These are phyloP conservation scores for Siderastrea radians DNA, from an alignment of 92 coral and sea anemone genomes.

Conservation along the genomic window DNA sequence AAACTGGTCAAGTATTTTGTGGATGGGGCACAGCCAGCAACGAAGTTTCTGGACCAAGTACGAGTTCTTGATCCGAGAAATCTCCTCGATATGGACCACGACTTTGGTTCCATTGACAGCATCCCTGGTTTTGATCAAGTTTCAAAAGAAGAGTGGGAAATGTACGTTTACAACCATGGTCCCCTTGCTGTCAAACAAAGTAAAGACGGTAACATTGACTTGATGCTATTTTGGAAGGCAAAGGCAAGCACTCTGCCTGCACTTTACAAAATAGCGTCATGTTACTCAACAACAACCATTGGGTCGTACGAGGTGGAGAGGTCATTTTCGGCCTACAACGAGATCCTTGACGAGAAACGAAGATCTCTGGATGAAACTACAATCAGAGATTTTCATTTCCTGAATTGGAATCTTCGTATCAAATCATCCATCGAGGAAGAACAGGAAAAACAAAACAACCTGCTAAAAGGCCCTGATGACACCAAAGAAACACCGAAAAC, in stretches of 20 bases:
- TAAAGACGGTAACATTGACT: neutral
- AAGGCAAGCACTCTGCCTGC: neutral
- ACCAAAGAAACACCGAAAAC: neutral
- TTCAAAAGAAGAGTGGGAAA: no score
- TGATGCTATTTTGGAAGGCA: neutral
- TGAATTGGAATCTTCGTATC: slow-evolving; percentile 10
- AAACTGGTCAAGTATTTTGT: neutral
- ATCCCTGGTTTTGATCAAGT: neutral
- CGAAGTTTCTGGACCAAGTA: slow-evolving; percentile 48
- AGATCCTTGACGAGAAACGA: neutral
- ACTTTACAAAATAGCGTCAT: neutral
- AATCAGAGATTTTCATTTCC: no score
- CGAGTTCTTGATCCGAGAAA: slow-evolving; percentile 59
- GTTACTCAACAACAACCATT: neutral
- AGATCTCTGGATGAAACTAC: neutral
- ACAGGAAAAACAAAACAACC: neutral
- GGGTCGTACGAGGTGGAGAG: neutral
- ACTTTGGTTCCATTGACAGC: neutral
- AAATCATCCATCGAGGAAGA: slow-evolving; percentile 26
- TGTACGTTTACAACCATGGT: neutral
- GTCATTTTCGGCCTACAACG: neutral
- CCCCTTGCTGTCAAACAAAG: neutral
- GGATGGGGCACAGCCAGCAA: slow-evolving; percentile 17
- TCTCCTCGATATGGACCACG: neutral
- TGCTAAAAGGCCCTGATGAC: neutral